Base-by-base conservation (phyloP, 2,113 vertebrate species). In the Athene noctua region DNA sequence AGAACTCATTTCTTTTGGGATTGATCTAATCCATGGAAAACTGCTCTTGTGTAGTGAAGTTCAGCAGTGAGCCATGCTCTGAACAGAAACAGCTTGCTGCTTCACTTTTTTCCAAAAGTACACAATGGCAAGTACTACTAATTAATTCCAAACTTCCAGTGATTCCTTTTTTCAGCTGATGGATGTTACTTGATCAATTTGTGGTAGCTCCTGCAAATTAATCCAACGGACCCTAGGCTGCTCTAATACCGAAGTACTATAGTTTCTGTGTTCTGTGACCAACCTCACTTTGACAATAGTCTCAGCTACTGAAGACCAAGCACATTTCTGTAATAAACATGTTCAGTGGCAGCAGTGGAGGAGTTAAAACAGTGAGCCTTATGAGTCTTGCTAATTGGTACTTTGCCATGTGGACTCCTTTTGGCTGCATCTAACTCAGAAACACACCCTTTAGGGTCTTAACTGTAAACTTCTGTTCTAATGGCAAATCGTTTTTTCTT, bases 401-500 rank as follows among this genome's bases (percentile, higher is more conserved):
- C 55, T 79, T 66, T 47, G 42, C 83, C 75, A 46, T 27, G 80
- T 88, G 92, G 23, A 80, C 27, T 74, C 78, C 91, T 72, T 46
- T 90, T 81, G 80, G 77, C 65, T 93, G 57, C 49, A 32, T 73
- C 70, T 96, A 85, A 49, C 66, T 91, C 11, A 44, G 75, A 81
- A 16, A 5, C 68, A 46, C 34, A 91, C 26, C 42, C 47, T 63
- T 67, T 86, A 71, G 71, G n/a, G 15, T 95, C 72, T 96, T 88
- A 59, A 23, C 52, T 85, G 75, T 57, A 81, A 70, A 58, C 49
- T 73, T 94, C 34, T 86, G 55, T 85, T 95, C 94, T 98, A 97
- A 98, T 93, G 89, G 85, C 86, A 96, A 97, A 97, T 96, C 51
- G 57, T 90, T 96, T 67, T 97, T 94, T 95, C 57, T 95, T 68